Evolutionary conservation across 2,888 invertebrate species (phyloP).

Genomic region (Prosopocoilus inquinatus): DNA sequence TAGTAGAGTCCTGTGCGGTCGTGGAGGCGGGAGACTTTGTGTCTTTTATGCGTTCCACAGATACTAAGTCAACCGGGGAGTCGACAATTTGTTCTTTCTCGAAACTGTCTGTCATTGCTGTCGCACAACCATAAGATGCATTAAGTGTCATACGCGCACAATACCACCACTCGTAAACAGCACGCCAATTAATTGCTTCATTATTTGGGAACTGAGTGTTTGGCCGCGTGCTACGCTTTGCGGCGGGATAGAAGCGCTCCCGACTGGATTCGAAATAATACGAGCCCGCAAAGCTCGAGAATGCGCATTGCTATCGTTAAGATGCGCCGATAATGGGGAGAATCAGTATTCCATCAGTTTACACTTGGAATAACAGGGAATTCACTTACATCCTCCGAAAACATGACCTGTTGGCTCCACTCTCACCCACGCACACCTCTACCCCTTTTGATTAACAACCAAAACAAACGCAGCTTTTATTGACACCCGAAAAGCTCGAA

Average conservation of each 20-base stretch:
- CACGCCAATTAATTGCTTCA: slow-evolving; percentile 29
- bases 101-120: slow-evolving; percentile 19
- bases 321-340: slow-evolving; percentile 18
- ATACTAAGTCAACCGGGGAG: slow-evolving; percentile 18
- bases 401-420: too few relatives aligned
- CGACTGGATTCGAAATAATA: slow-evolving; percentile 29
- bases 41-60: slow-evolving; percentile 18
- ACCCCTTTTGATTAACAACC: too few relatives aligned
- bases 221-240: slow-evolving; percentile 26
- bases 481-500: too few relatives aligned
- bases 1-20: slow-evolving; percentile 19
- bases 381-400: too few relatives aligned
- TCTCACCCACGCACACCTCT: too few relatives aligned
- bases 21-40: slow-evolving; percentile 15
- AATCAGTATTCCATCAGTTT: slow-evolving; percentile 16
- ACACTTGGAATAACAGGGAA: too few relatives aligned
- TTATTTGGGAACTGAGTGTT: slow-evolving; percentile 29
- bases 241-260: slow-evolving; percentile 26
- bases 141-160: slow-evolving; percentile 12
- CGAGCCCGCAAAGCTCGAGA: slow-evolving; percentile 28
- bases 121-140: slow-evolving; percentile 19
- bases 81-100: slow-evolving; percentile 18
- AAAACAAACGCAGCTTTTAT: too few relatives aligned
- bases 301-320: slow-evolving; percentile 27
- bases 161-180: slow-evolving; percentile 20